Base-by-base conservation (phyloP, 2,888 invertebrate species). In the Disparrhopalites patrizii region DNA sequence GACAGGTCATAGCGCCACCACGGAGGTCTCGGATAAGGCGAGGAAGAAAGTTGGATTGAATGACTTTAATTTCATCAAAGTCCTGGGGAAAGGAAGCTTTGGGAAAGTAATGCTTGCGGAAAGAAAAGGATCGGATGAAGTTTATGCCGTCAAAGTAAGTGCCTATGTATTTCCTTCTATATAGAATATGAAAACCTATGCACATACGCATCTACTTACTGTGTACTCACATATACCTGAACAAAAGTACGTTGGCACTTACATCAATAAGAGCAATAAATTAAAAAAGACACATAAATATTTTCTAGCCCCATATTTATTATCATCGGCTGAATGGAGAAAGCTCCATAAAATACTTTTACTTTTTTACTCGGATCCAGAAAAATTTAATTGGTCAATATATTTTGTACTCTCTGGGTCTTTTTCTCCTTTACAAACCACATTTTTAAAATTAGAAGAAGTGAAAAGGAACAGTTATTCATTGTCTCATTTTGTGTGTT, bases 31-130 rank as follows among this genome's bases (percentile, higher is more conserved):
- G 13, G 60, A 57, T 50, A 36, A 36, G 27, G 25, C 62, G 1
- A 54, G 33, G 27, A 55, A 55, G 55, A 70, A 68, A 65, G 56
- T 90, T 74, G 84, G 87, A 69, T 83, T 93, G 72, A 86, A 88
- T 63, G 95, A 98, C 83, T 99, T 98, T 82, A 87, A 87, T 79
- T 98, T 99, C 81, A 93, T 98, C 79, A 99, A 99, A 84, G 98
- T 99, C 76, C 85, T 99, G 70, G 98, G 98, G 71, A 99, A 99
- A 82, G 98, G 98, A 61, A 96, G 96, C 78, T 99, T 99, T 81
- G 98, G 98, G 67, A 99, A 97, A 85, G 97, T 98, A 60, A 95
- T 98, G 94, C 82, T 98, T 68, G 97, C 97, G 0, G 97, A 98
- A 81, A 88, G 88, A 79, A 93, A 91, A 80, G 90, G 89, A 73